Conservation (phyloP, 2,888 invertebrate genomes). For the Portevinia maculata region DNA sequence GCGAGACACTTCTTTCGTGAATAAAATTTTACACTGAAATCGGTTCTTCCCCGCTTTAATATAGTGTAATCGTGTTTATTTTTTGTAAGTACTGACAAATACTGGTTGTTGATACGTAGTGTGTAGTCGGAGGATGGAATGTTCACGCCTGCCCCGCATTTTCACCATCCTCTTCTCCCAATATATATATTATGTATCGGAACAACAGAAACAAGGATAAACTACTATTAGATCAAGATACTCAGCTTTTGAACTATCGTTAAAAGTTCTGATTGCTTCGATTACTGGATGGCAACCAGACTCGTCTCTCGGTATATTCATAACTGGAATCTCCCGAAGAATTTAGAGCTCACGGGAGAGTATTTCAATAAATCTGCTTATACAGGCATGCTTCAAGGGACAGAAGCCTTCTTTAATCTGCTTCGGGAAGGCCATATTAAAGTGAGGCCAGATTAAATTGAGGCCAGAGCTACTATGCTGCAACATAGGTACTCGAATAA, state of each 20-base stretch:
- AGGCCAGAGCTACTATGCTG: not conserved
- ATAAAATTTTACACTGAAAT: no score
- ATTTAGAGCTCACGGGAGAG: constrained; percentile 58
- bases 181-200: not conserved
- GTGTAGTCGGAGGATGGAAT: no score
- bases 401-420: constrained; percentile 26
- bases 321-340: constrained; percentile 41
- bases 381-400: constrained; percentile 36
- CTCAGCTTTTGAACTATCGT: constrained; percentile 38
- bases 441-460: no score
- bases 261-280: constrained; percentile 33
- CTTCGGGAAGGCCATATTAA: constrained; percentile 2
- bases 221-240: constrained; percentile 47
- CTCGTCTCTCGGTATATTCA: constrained; percentile 5
- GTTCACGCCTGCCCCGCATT: no score
- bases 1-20: no score
- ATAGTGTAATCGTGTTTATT: no score
- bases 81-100: no score
- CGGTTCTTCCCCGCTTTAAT: no score
- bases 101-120: no score
- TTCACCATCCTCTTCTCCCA: no score
- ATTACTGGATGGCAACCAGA: constrained; percentile 70
- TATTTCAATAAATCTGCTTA: constrained; percentile 30
- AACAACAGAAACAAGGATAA: constrained; percentile 16
- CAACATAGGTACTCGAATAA: constrained; percentile 3